Evolutionary conservation across 2,113 vertebrate genomes (phyloP), one percentile per base, ranked within the genome.

Genomic region (Amphilophus citrinellus): DNA sequence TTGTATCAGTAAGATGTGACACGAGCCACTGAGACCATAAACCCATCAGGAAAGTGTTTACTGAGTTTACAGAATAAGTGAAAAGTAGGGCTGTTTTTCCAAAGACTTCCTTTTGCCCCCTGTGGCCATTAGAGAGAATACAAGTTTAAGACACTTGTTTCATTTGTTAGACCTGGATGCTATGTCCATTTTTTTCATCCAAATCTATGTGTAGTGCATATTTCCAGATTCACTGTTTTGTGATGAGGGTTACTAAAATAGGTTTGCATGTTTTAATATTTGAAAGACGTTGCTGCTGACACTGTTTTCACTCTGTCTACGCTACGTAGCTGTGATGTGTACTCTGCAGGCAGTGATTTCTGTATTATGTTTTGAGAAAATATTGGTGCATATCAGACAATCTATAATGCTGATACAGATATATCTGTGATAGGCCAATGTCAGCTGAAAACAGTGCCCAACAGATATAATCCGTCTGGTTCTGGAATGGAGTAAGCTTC

Each of bases 21-120:
- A 2, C 9, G 30, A 71, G 42, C 1, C 3, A 50, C 15, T 50
- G 66, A 18, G 5, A 71, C 44, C 66, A 71, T 17, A 13, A 71
- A 50, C 44, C 15, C 24, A 50, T 30, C 24, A 71, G 44, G 24
- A 32, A 53, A 53, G 9, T 17, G 44, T 71, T 50, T 0, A 50
- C 42, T 30, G 65, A 50, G 65, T 22, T 68, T 17, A 47, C 0
- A 68, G 42, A 27, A 10, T 0, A 68, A 11, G 42, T 50, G 65
- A 71, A 5, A 71, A 50, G 42, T 3, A 71, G 65, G 39, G 0
- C 39, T 27, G 14, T 47, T 68, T 68, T 47, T 47, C 15, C 65
- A 30, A 30, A 30, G 30, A 3, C 30, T 30, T 30, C 30, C 30
- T 30, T 30, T 30, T 32, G 42, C 44, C 44, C 66, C 2, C 15